Base-by-base conservation (phyloP, 2,113 vertebrate genomes). In the Thermophis baileyi region DNA sequence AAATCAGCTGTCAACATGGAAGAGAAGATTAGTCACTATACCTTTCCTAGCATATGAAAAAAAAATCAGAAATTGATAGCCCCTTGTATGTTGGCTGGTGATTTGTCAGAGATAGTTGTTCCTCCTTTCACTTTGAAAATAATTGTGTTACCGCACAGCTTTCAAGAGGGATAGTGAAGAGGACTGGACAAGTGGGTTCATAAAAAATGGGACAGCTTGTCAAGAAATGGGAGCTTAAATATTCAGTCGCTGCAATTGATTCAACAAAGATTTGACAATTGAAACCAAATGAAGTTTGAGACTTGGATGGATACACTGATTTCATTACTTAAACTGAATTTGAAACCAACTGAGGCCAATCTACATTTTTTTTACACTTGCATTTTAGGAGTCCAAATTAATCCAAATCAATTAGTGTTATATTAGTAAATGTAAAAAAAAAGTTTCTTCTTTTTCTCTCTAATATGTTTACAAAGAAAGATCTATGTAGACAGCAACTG, bases 401-500 rank as follows among this genome's bases (percentile, higher is more conserved):
- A 40, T 40, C 6, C 2, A 40, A 81, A 40, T 7, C 16, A 20
- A 81, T 8, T 40, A 20, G 35, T 81, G 16, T 40, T 40, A 18
- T 81, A 2, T 40, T 20, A 20, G 69, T 40, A 35, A 40, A 18
- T 14, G 60, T 63, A 63, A 63, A 63, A 53, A 57, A 63, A n/a
- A n/a, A 16, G 4, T 1, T 74, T 6, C 16, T 35, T 6, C n/a
- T 81, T 20, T 81, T 40, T 81, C 35, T 81, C 16, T 81, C 69
- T 40, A 20, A 74, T 74, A 20, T 90, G 46, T 0, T 0, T 93
- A 60, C 30, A 93, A 90, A 46, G 69, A 87, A 95, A 44, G 57
- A 92, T 91, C 92, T 69, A 57, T 1, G 7, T 0, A 91, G 92
- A 93, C 93, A 90, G 95, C 95, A 96, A 88, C 94, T 85, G 90